Evolutionary conservation across 2,888 invertebrate species (phyloP).

Genomic region (Bombylius discolor): DNA sequence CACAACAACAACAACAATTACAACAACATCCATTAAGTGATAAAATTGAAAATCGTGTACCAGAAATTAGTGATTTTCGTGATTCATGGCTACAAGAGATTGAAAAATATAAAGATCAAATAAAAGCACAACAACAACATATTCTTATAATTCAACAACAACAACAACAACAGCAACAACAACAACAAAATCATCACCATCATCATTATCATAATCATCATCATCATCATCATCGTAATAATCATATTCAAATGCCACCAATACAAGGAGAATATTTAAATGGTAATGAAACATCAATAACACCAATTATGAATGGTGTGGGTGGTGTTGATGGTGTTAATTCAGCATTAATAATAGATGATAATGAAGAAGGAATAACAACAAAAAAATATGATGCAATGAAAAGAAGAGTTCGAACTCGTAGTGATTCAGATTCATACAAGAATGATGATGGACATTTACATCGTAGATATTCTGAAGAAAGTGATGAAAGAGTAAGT

Average conservation of each 20-base stretch:
- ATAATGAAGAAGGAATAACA: too few species aligned
- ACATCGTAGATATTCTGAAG: background rate
- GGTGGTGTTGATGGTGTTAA: too few species aligned
- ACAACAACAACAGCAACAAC: conserved; percentile 10
- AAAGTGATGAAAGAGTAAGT: conserved; percentile 3
- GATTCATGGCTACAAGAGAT: conserved; percentile 34
- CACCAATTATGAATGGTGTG: background rate
- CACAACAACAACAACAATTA: conserved; percentile 23
- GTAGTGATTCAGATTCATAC: conserved; percentile 11
- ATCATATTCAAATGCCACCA: too few species aligned
- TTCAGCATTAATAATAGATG: too few species aligned
- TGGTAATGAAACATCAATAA: background rate
- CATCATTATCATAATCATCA: background rate
- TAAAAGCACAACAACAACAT: conserved; percentile 4
- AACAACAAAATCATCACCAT: background rate
- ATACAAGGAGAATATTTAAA: too few species aligned
- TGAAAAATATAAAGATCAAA: conserved; percentile 12
- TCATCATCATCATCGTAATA: background rate
- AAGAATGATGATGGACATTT: background rate
- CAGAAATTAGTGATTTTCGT: conserved; percentile 34
- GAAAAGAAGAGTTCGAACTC: conserved; percentile 9
- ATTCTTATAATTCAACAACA: background rate
- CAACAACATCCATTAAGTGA: conserved; percentile 8
- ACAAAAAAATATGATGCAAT: background rate
- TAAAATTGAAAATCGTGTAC: conserved; percentile 7